These are phyloP conservation scores for Barypeithes pellucidus DNA, from an alignment of 2,888 invertebrate genomes.

Conservation along the genomic window DNA sequence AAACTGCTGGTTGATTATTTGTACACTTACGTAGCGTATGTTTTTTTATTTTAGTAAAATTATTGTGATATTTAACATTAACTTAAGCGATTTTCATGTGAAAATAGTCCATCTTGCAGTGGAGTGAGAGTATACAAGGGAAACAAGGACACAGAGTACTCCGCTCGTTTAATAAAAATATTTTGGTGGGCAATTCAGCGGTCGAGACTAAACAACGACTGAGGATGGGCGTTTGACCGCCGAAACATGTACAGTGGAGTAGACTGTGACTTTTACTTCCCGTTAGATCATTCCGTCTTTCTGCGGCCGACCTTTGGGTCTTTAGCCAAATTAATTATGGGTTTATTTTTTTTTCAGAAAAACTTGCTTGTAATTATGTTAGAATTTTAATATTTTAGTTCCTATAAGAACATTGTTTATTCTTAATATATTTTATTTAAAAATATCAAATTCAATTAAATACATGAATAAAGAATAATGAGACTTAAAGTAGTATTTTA, in stretches of 20 bases:
- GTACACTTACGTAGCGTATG: constrained; percentile 4
- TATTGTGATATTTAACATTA: constrained; percentile 49
- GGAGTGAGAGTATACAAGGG: too few relatives aligned
- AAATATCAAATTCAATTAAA: constrained; percentile 38
- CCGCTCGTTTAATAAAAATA: too few relatives aligned
- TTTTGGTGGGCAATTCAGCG: too few relatives aligned
- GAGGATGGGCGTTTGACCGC: too few relatives aligned
- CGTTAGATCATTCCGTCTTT: constrained; percentile 35
- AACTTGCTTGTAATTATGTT: constrained; percentile 43
- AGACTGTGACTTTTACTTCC: too few relatives aligned
- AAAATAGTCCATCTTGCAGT: too few relatives aligned
- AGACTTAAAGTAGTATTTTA: constrained; percentile 41
- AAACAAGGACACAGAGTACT: too few relatives aligned
- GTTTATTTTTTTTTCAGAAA: constrained; percentile 29
- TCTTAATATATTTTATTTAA: constrained; percentile 52
- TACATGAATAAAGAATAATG: constrained; percentile 25
- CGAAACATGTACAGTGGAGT: too few relatives aligned
- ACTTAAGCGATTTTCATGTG: too few relatives aligned
- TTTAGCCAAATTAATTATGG: constrained; percentile 29
- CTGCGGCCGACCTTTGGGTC: constrained; percentile 41
- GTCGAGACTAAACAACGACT: too few relatives aligned
- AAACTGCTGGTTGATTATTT: constrained; percentile 12
- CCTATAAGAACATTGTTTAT: constrained; percentile 47
- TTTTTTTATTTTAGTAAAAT: constrained; percentile 29
- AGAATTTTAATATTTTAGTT: constrained; percentile 46